Percentiles rank a stretch among this genome's conserved stretches.
Conservation (phyloP, 2,797 vertebrate genomes). For the Alcedo atthis region DNA sequence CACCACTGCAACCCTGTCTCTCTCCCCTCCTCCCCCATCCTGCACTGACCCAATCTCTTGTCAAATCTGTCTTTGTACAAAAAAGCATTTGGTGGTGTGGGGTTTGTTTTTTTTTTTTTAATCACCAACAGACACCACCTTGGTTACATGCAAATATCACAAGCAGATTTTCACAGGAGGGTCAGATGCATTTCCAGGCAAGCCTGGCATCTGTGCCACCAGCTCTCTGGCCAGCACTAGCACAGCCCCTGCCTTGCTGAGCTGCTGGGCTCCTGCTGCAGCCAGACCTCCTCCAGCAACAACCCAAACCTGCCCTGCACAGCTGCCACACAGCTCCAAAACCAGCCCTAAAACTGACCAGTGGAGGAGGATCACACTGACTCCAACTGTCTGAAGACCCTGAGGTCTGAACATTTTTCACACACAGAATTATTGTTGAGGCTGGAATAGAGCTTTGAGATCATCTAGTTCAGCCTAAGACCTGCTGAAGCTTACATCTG, state of each 20-base stretch:
- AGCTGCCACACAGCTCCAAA: background rate
- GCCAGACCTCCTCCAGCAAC: background rate
- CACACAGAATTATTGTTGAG: no score
- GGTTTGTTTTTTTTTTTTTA: background rate
- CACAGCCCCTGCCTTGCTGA: background rate
- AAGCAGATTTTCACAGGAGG: background rate
- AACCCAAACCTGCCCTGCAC: background rate
- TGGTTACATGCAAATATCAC: background rate
- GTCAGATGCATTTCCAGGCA: fast-evolving
- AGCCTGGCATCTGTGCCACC: background rate
- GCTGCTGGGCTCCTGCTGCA: background rate
- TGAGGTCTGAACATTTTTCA: no score
- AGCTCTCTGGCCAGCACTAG: background rate
- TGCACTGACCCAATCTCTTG: background rate
- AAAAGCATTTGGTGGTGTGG: background rate
- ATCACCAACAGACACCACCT: background rate
- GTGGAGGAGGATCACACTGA: background rate
- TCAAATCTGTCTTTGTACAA: background rate
- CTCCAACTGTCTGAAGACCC: no score
- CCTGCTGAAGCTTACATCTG: no score
- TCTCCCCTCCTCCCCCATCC: background rate
- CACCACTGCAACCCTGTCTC: background rate
- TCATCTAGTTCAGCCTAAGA: background rate
- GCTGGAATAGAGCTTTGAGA: no score
- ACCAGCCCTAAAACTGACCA: background rate